Evolutionary conservation across 2,797 vertebrate species (phyloP), one percentile per base, ranked within the genome.

Genomic region (Takifugu rubripes): DNA sequence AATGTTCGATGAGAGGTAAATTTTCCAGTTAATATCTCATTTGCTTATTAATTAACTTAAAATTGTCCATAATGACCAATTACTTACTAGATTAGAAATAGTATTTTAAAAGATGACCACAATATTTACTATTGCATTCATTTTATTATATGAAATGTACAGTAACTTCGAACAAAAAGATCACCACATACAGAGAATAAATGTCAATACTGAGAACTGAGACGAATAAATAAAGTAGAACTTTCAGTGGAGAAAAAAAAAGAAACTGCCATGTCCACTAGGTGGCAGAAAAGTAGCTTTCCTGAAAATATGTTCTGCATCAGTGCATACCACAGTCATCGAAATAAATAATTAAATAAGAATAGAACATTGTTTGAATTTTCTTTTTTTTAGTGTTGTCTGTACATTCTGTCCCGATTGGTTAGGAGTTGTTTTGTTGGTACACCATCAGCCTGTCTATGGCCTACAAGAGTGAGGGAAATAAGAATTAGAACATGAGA

Each of bases 311-410:
- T 25, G 57, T 61, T 67, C 31, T 55, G 64, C 51, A 68, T 76
- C 12, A 61, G 25, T 51, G 29, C 60, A 70, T 8, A 58, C 15
- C 49, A 50, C 61, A 29, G 61, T 50, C 40, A 5, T 55, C 14
- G 42, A 47, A 78, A 75, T 81, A 87, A 81, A 80, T 74, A 24
- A 80, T 58, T 71, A 72, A 89, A 91, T 88, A 89, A 88, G 66
- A 11, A 45, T 25, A 16, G 77, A 81, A 81, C 81, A 89, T 75
- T 67, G 26, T 56, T 59, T 67, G 71, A 64, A 53, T 55, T 56
- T 31, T n/a, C 56, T 26, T 61, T 52, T 71, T 61, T 63, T 73
- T 92, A 91, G 91, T 92, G 90, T 92, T 61, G 59, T 87, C 72
- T 72, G 33, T 70, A 75, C 59, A 66, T 62, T 75, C 60, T 52